Percentiles rank a stretch among this genome's conserved stretches.
These are phyloP conservation scores for Epirrhoe tristata DNA, from an alignment of 2,888 invertebrate species.

Conservation along the genomic window DNA sequence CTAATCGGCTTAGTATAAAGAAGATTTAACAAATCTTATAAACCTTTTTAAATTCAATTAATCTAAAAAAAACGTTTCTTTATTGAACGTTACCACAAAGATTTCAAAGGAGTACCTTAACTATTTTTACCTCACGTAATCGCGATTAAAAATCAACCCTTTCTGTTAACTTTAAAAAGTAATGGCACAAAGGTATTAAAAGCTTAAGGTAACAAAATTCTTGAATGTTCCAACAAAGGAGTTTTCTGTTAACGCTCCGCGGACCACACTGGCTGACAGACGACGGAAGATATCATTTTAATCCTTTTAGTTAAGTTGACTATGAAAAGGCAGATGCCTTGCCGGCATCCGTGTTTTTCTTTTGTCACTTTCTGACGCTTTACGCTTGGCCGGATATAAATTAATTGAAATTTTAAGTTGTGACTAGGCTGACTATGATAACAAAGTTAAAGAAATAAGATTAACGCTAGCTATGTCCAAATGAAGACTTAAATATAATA, in stretches of 20 bases:
- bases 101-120: slow-evolving; percentile 66
- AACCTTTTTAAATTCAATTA: slow-evolving; percentile 51
- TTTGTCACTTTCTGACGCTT: slow-evolving; percentile 69
- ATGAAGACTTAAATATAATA: not conserved
- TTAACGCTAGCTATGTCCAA: not conserved
- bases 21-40: slow-evolving; percentile 34
- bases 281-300: slow-evolving; percentile 84
- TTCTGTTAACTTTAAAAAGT: slow-evolving; percentile 82
- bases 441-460: slow-evolving; percentile 10
- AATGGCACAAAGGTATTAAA: slow-evolving; percentile 83
- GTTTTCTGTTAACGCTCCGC: slow-evolving; percentile 77
- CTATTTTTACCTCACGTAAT: slow-evolving; percentile 71
- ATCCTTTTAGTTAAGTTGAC: slow-evolving; percentile 86
- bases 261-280: slow-evolving; percentile 83
- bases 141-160: slow-evolving; percentile 80
- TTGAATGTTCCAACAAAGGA: slow-evolving; percentile 73
- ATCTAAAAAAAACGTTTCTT: slow-evolving; percentile 45
- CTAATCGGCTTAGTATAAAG: slow-evolving; percentile 19
- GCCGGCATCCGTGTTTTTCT: slow-evolving; percentile 73
- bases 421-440: slow-evolving; percentile 24
- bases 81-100: slow-evolving; percentile 65
- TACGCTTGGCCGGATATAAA: slow-evolving; percentile 63
- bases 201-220: slow-evolving; percentile 82
- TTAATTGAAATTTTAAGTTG: slow-evolving; percentile 54
- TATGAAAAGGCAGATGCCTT: slow-evolving; percentile 83